A percentile compares a stretch with the other conserved stretches of the same genome.
Conservation (phyloP, 1,140 invertebrate species). For the Spodoptera litura region DNA sequence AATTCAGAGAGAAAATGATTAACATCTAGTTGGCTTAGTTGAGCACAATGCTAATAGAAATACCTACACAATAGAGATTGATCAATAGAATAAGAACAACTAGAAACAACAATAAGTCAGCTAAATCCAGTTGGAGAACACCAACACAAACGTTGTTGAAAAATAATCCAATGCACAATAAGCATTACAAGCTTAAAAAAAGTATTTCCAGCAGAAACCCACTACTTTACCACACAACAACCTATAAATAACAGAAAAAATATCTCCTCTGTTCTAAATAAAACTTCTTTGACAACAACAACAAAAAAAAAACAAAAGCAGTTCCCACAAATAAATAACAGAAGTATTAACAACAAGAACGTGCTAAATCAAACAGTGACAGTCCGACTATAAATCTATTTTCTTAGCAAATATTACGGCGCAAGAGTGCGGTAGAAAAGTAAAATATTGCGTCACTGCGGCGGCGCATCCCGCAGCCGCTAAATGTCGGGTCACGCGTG, state of each 20-base stretch:
- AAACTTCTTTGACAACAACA: background rate
- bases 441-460: conserved; percentile 34
- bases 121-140: background rate
- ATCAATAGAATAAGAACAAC: background rate
- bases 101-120: background rate
- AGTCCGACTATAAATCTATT: conserved; percentile 16
- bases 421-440: conserved; percentile 34
- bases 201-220: no score
- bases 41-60: background rate
- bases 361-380: conserved; percentile 18
- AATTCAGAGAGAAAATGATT: conserved; percentile 13
- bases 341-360: background rate
- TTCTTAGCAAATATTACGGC: conserved; percentile 36
- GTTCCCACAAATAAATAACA: conserved; percentile 18
- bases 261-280: background rate
- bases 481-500: conserved; percentile 54
- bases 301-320: background rate
- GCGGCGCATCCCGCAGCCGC: conserved; percentile 27
- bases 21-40: conserved; percentile 3
- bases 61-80: background rate
- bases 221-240: background rate
- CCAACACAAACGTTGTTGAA: no score
- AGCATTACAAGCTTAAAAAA: no score
- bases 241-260: background rate
- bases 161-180: no score